These are phyloP conservation scores for Andrena marginata DNA, from an alignment of 2,888 invertebrate species.

Conservation along the genomic window DNA sequence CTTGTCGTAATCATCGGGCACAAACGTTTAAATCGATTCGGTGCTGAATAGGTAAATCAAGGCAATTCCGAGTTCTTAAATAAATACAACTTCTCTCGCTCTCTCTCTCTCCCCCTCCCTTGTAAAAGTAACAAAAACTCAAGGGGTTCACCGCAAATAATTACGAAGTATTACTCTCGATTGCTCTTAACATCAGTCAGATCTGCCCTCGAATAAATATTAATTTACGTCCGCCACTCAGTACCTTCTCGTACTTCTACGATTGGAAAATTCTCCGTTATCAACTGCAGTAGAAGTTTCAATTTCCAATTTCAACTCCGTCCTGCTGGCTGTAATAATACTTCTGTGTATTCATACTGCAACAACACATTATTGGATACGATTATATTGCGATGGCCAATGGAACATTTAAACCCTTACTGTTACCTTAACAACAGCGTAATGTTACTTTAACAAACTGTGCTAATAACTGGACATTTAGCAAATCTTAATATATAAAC, in stretches of 20 bases:
- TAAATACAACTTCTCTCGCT: slow-evolving; percentile 31
- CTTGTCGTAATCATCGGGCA: slow-evolving; percentile 14
- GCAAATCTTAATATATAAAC: too few relatives aligned
- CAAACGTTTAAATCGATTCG: slow-evolving; percentile 33
- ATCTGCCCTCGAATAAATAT: background rate
- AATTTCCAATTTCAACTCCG: too few relatives aligned
- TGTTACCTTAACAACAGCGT: too few relatives aligned
- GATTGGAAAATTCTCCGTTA: background rate
- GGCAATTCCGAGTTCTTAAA: slow-evolving; percentile 51
- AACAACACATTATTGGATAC: too few relatives aligned
- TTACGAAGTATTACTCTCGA: slow-evolving; percentile 23
- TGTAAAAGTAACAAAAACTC: slow-evolving; percentile 13
- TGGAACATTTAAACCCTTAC: too few relatives aligned
- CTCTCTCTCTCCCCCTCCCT: too few relatives aligned
- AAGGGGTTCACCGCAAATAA: slow-evolving; percentile 18
- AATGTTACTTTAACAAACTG: too few relatives aligned
- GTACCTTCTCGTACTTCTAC: background rate
- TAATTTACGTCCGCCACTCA: background rate
- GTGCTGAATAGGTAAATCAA: slow-evolving; percentile 27
- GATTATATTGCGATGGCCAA: too few relatives aligned
- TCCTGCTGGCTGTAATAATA: too few relatives aligned
- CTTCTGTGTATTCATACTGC: too few relatives aligned
- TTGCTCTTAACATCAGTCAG: slow-evolving; percentile 2
- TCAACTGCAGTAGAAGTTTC: background rate
- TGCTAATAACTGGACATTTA: too few relatives aligned